These are phyloP conservation scores for Euura lappo DNA, from an alignment of 1,140 invertebrate species.

Conservation along the genomic window DNA sequence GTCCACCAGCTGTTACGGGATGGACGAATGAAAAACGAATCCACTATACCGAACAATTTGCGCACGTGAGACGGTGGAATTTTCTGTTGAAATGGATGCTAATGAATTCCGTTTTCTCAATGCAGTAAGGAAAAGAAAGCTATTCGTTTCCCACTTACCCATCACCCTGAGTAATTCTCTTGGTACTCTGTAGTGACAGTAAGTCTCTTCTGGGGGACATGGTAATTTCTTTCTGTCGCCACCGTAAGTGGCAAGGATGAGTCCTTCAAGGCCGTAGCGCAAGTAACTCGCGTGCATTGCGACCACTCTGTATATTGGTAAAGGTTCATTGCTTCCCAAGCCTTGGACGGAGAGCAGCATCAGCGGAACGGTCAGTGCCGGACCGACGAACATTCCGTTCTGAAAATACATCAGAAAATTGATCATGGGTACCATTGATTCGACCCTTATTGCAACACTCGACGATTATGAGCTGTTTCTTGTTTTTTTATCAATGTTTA, in stretches of 20 bases:
- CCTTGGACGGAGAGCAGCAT: conserved; percentile 81
- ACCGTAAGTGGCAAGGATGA: conserved; percentile 80
- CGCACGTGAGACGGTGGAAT: too few species aligned
- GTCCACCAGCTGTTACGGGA: too few species aligned
- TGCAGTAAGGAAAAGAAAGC: background rate
- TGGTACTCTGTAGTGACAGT: conserved; percentile 74
- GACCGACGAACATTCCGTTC: conserved; percentile 83
- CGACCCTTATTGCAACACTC: too few species aligned
- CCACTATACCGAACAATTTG: too few species aligned
- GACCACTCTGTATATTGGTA: conserved; percentile 73
- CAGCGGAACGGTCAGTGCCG: conserved; percentile 73
- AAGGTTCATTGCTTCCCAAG: conserved; percentile 67
- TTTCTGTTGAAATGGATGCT: too few species aligned
- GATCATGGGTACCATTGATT: too few species aligned
- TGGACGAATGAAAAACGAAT: too few species aligned
- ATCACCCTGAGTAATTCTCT: conserved; percentile 66
- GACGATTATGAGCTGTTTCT: background rate
- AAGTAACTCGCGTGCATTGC: conserved; percentile 86
- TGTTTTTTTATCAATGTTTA: background rate
- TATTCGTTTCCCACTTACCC: conserved; percentile 45
- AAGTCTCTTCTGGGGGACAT: conserved; percentile 70
- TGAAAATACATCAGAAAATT: conserved; percentile 52
- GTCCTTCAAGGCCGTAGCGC: conserved; percentile 79
- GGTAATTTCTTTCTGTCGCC: conserved; percentile 69
- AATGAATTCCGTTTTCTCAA: background rate